Evolutionary conservation across 2,113 vertebrate genomes (phyloP), one percentile per base, ranked within the genome.

Genomic region (Euleptes europaea): DNA sequence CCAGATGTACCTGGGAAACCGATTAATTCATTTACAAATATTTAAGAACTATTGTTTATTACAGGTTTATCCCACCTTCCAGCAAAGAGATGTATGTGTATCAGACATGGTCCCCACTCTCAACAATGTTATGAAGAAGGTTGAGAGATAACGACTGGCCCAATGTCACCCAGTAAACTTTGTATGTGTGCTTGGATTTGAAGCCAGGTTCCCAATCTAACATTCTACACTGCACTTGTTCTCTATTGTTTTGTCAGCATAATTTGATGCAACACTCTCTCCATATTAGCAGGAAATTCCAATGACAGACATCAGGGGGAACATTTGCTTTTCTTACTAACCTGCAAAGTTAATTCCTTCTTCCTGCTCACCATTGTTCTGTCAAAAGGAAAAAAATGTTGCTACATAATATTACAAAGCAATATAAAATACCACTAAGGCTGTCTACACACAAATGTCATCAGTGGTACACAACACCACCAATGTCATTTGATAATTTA

Each of bases 281-380:
- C 40, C 17, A 21, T 11, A 1, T 13, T 57, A 78, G 0, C 9
- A 13, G 0, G 0, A 42, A 77, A 38, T 57, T 80, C 5, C 66
- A 31, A 49, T 65, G 5, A 0, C 63, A 67, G 49, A 35, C 33
- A 47, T 60, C 23, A 6, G 78, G 86, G 83, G 11, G 5, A 26
- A 38, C 23, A 23, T 5, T 12, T 38, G 81, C 66, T 40, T 4
- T 17, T 83, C 26, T 26, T 75, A 93, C 94, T 82, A 77, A 96
- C 95, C 95, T 95, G 95, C 78, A 92, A 82, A 12, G 70, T 38
- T 3, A 44, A 3, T 80, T 95, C 92, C n/a, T 90, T 95, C 51
- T 83, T 95, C 89, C 87, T 94, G 6, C 85, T 73, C 26, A 91
- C 81, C 95, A 96, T 96, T 38, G 47, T 73, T 79, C 60, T 42